A percentile compares a stretch with the other conserved stretches of the same genome.
Evolutionary conservation across 2,888 invertebrate species (phyloP).

Genomic region (Mantis religiosa): DNA sequence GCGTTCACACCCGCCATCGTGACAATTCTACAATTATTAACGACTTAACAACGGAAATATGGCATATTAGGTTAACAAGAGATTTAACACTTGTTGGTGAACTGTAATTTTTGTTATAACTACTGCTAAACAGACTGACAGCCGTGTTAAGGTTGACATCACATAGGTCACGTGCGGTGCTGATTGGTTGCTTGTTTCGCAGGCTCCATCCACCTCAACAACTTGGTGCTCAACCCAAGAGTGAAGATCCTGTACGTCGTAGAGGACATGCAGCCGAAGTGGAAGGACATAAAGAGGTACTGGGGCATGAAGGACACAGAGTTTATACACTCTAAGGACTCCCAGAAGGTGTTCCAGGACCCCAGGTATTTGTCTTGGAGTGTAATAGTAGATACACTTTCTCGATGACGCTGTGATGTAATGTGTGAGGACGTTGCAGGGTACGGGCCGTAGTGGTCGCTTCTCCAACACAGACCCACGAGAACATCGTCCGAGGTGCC

Average conservation of each 20-base stretch:
- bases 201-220: conserved; percentile 54
- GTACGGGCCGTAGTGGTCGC: conserved; percentile 53
- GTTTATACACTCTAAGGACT: conserved; percentile 50
- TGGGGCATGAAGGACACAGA: conserved; percentile 49
- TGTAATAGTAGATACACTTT: background rate
- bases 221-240: conserved; percentile 49
- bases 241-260: conserved; percentile 53
- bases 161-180: no score
- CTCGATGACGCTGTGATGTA: background rate
- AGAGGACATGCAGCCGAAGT: conserved; percentile 50
- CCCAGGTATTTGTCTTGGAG: conserved; percentile 44
- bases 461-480: conserved; percentile 58
- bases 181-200: background rate
- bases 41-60: no score
- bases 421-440: conserved; percentile 38
- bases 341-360: conserved; percentile 51
- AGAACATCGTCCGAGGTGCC: conserved; percentile 51
- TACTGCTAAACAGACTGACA: no score
- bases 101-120: no score
- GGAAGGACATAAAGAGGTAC: conserved; percentile 47
- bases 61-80: no score
- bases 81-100: no score
- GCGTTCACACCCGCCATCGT: no score
- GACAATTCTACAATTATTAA: no score
- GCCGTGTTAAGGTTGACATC: no score